phyloP scores from a whole-genome alignment of 30 jellyfish, hydroid and myxozoan genomes.

The Aurelia coerulea region DNA sequence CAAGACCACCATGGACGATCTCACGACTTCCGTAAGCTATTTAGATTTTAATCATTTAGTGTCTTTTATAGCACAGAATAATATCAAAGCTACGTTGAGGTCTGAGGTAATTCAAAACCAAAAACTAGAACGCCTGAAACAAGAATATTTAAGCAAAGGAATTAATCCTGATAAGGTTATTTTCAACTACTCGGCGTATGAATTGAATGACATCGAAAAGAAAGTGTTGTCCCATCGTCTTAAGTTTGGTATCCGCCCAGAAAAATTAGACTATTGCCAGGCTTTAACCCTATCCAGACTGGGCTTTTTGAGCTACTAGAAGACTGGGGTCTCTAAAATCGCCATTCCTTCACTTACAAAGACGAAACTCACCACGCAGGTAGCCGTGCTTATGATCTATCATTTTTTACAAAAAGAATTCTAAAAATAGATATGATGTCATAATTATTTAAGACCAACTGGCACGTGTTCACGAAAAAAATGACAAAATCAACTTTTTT shows the following conservation, averaged over 20 bases:
- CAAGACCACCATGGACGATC: no score
- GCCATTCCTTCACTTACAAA: no score
- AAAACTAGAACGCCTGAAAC: constrained; percentile 11
- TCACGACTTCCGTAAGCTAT: not conserved
- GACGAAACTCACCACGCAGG: no score
- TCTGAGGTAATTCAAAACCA: not conserved
- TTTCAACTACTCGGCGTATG: constrained; percentile 10
- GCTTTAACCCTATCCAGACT: not conserved
- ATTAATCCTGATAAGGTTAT: constrained; percentile 13
- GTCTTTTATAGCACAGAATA: constrained; percentile 9
- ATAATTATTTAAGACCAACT: no score
- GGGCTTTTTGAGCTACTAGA: no score
- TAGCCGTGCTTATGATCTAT: no score
- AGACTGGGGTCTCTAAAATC: no score
- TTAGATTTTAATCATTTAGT: constrained; percentile 1
- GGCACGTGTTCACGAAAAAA: no score
- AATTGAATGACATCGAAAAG: constrained; percentile 16
- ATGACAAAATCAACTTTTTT: no score
- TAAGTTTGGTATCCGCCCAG: no score
- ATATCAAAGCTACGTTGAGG: constrained; percentile 2
- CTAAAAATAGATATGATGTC: no score
- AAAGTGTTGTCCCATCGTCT: constrained; percentile 11
- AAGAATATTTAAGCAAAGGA: constrained; percentile 18
- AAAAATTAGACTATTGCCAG: not conserved
- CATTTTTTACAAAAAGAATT: no score